Base-by-base conservation (phyloP, 2,797 vertebrate genomes). In the Picus viridis region DNA sequence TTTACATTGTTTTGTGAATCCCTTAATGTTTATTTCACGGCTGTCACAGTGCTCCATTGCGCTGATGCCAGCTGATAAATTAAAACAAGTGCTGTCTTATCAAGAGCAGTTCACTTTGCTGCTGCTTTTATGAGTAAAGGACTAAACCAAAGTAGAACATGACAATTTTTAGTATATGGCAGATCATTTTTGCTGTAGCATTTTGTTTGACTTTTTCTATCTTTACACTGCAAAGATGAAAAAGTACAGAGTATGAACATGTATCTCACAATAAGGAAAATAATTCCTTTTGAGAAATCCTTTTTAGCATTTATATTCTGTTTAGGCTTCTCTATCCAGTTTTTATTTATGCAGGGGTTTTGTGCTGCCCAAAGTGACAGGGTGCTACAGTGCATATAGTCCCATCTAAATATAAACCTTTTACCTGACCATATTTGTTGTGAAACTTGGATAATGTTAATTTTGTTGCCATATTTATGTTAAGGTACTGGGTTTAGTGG, bases 1-100 rank as follows among this genome's bases (percentile, higher is more conserved):
- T 91, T 88, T 94, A 70, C 57, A 22, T 53, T 95, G 88, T 90
- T 74, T 90, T 89, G 56, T 93, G 93, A 96, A 89, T 93, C 89
- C 56, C 68, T 90, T 69, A 49, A 85, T 90, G 81, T 96, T 95
- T 96, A 89, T 88, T 90, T 93, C 89, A 73, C 73, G 65, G 81
- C 59, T 90, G 89, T 83, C 89, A 68, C 80, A 93, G 88, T 86
- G 77, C 72, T 96, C 75, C 80, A 34, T 96, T 96, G 93, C 93
- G 89, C 63, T 96, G 92, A 85, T 72, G 76, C 95, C 84, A 93
- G 94, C 64, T 95, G 93, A 91, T 83, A 94, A 95, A 90, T 81
- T 72, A 79, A 82, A 93, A 63, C 36, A 70, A 58, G 56, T 87
- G 56, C 62, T 94, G 56, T 96, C 89, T 94, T 93, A 94, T 79